These are phyloP conservation scores for Hylaea fasciaria DNA, from an alignment of 2,888 invertebrate species.

Conservation along the genomic window DNA sequence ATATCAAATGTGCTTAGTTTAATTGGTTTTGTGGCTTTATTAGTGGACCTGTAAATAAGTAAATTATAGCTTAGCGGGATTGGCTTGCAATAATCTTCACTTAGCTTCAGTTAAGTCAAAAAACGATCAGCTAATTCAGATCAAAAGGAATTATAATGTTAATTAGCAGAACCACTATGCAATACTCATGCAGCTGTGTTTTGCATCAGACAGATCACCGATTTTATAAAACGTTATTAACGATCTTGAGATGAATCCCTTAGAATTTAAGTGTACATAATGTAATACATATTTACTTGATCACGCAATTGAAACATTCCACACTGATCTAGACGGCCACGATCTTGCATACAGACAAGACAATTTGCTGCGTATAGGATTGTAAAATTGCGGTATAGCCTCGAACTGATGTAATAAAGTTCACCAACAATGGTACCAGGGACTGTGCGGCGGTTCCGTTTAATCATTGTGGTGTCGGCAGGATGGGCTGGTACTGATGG, in stretches of 20 bases:
- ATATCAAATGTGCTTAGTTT: too few relatives aligned
- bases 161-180: too few relatives aligned
- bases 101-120: too few relatives aligned
- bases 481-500: slow-evolving; percentile 71
- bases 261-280: slow-evolving; percentile 1
- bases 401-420: slow-evolving; percentile 19
- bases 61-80: too few relatives aligned
- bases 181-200: too few relatives aligned
- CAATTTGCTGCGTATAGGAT: not conserved
- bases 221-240: too few relatives aligned
- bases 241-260: not conserved
- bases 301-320: slow-evolving; percentile 17
- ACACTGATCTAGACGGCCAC: slow-evolving; percentile 10
- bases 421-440: slow-evolving; percentile 30
- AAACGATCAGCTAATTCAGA: too few relatives aligned
- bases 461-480: slow-evolving; percentile 65
- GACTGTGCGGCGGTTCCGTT: slow-evolving; percentile 62
- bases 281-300: not conserved
- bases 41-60: too few relatives aligned
- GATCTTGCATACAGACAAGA: not conserved
- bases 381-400: not conserved
- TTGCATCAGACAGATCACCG: too few relatives aligned
- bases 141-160: too few relatives aligned
- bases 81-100: too few relatives aligned
- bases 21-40: too few relatives aligned